Evolutionary conservation across 2,888 invertebrate genomes (phyloP).

Genomic region (Stenichneumon culpator): DNA sequence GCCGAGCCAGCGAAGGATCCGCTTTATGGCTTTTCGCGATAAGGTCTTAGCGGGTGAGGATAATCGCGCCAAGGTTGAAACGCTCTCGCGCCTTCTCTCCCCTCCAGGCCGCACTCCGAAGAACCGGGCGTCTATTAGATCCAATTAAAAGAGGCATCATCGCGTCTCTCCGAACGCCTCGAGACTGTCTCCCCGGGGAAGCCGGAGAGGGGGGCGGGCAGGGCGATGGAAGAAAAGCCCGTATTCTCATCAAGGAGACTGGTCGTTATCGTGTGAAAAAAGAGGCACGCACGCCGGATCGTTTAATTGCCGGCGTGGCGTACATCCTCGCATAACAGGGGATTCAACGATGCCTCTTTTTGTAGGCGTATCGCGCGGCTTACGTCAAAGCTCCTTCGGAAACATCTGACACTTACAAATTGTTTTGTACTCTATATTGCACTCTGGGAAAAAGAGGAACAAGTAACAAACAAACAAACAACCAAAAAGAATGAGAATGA

Average conservation of each 20-base stretch:
- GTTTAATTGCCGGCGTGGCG: constrained; percentile 39
- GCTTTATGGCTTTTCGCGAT: constrained; percentile 63
- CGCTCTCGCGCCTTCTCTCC: constrained; percentile 36
- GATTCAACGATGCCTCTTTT: constrained; percentile 23
- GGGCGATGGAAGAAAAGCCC: constrained; percentile 31
- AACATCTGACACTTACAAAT: constrained; percentile 12
- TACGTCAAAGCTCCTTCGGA: neutral
- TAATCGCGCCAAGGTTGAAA: constrained; percentile 64
- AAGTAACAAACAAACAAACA: neutral
- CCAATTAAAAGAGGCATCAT: constrained; percentile 66
- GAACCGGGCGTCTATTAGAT: constrained; percentile 60
- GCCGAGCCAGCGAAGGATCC: constrained; percentile 33
- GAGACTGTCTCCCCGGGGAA: constrained; percentile 38
- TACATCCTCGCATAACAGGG: neutral
- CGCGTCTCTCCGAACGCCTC: constrained; percentile 49
- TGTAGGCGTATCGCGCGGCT: constrained; percentile 3
- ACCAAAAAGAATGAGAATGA: neutral
- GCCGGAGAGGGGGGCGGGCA: neutral
- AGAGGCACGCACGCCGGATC: constrained; percentile 15
- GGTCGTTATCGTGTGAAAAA: constrained; percentile 46
- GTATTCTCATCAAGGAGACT: constrained; percentile 47
- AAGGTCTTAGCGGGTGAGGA: constrained; percentile 62
- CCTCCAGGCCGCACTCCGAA: constrained; percentile 43
- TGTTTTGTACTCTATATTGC: neutral
- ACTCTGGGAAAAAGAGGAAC: neutral